Evolutionary conservation across 2,797 vertebrate species (phyloP).

Genomic region (Pseudocheirus occidentalis): DNA sequence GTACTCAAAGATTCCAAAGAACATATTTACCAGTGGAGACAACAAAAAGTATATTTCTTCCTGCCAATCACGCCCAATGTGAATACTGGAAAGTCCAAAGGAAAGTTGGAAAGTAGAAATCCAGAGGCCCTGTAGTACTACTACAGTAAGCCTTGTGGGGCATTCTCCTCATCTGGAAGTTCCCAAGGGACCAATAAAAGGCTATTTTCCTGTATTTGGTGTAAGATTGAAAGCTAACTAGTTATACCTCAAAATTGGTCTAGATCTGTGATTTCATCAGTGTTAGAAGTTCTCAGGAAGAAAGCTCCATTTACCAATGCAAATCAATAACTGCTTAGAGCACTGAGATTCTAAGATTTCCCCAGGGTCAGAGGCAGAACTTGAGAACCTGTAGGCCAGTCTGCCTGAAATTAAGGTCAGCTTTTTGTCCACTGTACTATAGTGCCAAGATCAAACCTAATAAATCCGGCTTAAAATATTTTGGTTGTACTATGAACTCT

Average conservation of each 20-base stretch:
- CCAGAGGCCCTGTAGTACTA: rapidly evolving
- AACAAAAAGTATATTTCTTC: not conserved
- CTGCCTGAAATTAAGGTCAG: too few species aligned
- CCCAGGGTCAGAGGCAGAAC: too few species aligned
- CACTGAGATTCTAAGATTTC: too few species aligned
- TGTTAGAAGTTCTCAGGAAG: not conserved
- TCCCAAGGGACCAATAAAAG: not conserved
- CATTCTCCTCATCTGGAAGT: not conserved
- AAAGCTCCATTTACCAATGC: not conserved
- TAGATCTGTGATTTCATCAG: not conserved
- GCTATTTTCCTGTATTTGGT: not conserved
- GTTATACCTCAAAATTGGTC: not conserved
- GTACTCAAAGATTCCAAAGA: not conserved
- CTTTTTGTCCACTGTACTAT: too few species aligned
- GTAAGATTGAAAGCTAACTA: not conserved
- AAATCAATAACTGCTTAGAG: not conserved
- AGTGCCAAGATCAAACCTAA: too few species aligned
- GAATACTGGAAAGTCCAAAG: not conserved
- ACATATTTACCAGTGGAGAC: not conserved
- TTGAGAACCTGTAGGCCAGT: too few species aligned
- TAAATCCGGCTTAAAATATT: too few species aligned
- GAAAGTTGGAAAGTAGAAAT: not conserved
- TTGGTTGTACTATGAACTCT: not conserved
- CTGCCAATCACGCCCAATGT: not conserved
- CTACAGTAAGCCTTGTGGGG: not conserved